Percentiles rank a stretch among this genome's conserved stretches.
Evolutionary conservation across 2,113 vertebrate genomes (phyloP).

Genomic region (Phalacrocorax brasilianus): DNA sequence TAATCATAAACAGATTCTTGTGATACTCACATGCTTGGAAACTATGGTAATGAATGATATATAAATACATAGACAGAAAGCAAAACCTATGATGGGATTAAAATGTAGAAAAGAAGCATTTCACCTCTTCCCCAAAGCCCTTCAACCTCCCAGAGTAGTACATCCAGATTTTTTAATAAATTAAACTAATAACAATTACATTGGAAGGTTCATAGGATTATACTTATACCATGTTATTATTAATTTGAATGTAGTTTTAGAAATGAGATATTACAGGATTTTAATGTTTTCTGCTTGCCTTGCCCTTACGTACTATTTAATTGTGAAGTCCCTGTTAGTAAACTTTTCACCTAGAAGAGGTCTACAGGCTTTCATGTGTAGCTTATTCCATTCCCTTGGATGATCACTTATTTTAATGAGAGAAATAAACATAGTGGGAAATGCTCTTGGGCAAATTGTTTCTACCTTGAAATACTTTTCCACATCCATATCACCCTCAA

Average conservation of each 20-base stretch:
- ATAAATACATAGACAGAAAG: background rate
- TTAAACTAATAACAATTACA: background rate
- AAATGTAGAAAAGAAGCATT: background rate
- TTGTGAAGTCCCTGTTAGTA: background rate
- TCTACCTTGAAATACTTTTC: background rate
- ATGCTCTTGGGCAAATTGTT: background rate
- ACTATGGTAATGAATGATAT: background rate
- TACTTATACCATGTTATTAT: background rate
- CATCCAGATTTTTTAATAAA: background rate
- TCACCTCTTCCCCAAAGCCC: background rate
- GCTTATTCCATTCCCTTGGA: background rate
- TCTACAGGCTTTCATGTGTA: background rate
- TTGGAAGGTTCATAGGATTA: background rate
- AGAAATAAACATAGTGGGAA: background rate
- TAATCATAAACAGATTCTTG: background rate
- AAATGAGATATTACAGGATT: background rate
- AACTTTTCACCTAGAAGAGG: background rate
- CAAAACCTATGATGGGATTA: background rate
- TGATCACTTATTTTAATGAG: slow-evolving; percentile 2
- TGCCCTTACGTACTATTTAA: background rate
- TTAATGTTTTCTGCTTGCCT: background rate
- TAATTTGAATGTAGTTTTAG: background rate
- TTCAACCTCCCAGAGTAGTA: background rate
- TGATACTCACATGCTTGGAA: background rate
- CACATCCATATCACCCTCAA: background rate